These are phyloP conservation scores for Laterallus jamaicensis DNA, from an alignment of 2,113 vertebrate genomes.

Conservation along the genomic window DNA sequence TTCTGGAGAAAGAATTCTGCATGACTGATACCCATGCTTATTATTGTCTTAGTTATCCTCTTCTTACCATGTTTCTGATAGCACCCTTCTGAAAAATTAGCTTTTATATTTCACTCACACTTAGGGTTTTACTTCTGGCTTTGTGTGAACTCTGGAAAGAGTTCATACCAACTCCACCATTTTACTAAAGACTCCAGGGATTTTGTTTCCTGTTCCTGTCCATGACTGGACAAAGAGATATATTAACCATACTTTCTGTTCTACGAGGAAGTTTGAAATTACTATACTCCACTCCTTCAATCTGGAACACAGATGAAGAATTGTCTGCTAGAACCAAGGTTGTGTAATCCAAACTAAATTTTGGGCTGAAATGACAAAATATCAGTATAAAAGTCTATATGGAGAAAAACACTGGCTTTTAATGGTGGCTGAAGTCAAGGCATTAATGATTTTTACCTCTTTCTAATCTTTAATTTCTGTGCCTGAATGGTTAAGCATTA, in stretches of 20 bases:
- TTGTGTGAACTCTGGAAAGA: background rate
- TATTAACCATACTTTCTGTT: background rate
- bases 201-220: background rate
- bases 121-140: background rate
- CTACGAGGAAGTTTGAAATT: background rate
- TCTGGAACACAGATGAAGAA: background rate
- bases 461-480: background rate
- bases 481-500: background rate
- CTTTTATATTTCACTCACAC: background rate
- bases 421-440: background rate
- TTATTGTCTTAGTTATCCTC: background rate
- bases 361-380: background rate
- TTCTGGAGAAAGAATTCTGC: background rate
- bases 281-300: background rate
- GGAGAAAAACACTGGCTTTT: background rate
- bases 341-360: background rate
- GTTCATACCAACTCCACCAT: background rate
- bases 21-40: background rate
- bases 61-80: background rate
- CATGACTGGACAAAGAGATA: background rate
- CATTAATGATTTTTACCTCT: background rate
- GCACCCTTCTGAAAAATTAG: background rate
- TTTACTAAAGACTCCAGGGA: background rate
- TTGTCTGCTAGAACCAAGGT: background rate
- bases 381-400: background rate